Evolutionary conservation across 2,888 invertebrate genomes (phyloP).

Genomic region (Taenaris catops): DNA sequence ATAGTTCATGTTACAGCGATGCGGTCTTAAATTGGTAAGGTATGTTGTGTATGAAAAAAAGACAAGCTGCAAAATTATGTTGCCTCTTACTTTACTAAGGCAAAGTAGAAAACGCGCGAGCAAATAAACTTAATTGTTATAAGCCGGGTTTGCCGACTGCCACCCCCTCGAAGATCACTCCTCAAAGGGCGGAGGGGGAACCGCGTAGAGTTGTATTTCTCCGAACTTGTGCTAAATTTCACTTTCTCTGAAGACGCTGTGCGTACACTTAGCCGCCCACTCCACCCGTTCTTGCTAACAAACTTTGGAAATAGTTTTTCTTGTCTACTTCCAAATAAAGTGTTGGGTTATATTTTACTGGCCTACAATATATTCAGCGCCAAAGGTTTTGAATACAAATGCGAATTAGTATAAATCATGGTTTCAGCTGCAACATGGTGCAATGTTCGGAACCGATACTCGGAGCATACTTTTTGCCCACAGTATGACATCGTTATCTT

Average conservation of each 20-base stretch:
- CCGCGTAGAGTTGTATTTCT: constrained; percentile 66
- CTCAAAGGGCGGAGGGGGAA: constrained; percentile 44
- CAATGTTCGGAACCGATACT: constrained; percentile 39
- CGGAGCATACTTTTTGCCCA: constrained; percentile 55
- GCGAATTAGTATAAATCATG: too few species aligned
- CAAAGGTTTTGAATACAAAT: too few species aligned
- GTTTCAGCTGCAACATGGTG: constrained; percentile 1
- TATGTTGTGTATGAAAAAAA: too few species aligned
- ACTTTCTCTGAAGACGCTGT: constrained; percentile 77
- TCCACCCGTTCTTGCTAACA: constrained; percentile 42
- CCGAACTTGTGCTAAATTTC: constrained; percentile 79
- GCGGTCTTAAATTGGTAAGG: too few species aligned
- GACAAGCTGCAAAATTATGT: constrained; percentile 9
- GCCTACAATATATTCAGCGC: too few species aligned
- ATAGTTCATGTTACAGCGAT: too few species aligned
- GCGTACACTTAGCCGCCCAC: constrained; percentile 72
- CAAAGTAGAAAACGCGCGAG: constrained; percentile 60
- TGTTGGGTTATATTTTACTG: constrained; percentile 15
- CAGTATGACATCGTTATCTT: constrained; percentile 73
- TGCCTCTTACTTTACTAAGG: constrained; percentile 12
- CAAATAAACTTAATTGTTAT: constrained; percentile 78
- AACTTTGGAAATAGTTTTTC: constrained; percentile 57
- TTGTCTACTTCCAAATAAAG: constrained; percentile 32
- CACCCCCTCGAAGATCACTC: constrained; percentile 46
- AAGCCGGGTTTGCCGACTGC: constrained; percentile 67